Evolutionary conservation across 2,888 invertebrate genomes (phyloP).

Genomic region (Acronicta aceris): DNA sequence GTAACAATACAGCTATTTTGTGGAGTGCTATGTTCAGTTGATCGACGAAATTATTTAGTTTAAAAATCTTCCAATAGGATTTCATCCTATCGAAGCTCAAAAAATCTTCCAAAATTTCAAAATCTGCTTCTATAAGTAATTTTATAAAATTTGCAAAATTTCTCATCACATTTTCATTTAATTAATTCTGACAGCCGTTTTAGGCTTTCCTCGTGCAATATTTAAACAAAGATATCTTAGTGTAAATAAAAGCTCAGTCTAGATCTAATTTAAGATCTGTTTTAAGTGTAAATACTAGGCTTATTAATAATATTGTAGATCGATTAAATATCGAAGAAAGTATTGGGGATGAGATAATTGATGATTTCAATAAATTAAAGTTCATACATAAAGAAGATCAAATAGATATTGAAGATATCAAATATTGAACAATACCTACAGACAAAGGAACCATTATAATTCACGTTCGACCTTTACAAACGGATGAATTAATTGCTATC

Average conservation of each 20-base stretch:
- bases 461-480: constrained; percentile 51
- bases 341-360: constrained; percentile 8
- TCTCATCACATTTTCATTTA: neutral
- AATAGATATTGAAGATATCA: constrained; percentile 39
- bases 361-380: constrained; percentile 15
- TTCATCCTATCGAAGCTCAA: constrained; percentile 54
- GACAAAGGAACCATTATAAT: constrained; percentile 56
- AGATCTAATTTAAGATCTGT: constrained; percentile 34
- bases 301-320: constrained; percentile 36
- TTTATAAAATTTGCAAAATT: constrained; percentile 12
- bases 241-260: constrained; percentile 52
- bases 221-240: constrained; percentile 57
- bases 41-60: constrained; percentile 45
- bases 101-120: constrained; percentile 47
- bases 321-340: constrained; percentile 14
- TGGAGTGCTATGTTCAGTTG: constrained; percentile 56
- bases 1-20: constrained; percentile 56
- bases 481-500: constrained; percentile 62
- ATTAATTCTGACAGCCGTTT: constrained; percentile 30
- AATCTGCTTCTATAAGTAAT: constrained; percentile 20
- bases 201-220: constrained; percentile 60
- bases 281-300: constrained; percentile 53
- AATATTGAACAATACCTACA: constrained; percentile 46
- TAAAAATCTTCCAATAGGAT: constrained; percentile 67
- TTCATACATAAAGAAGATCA: constrained; percentile 15